Percentiles rank a stretch among this genome's conserved stretches.
Evolutionary conservation across 2,113 vertebrate genomes (phyloP).

Genomic region (Anser cygnoides): DNA sequence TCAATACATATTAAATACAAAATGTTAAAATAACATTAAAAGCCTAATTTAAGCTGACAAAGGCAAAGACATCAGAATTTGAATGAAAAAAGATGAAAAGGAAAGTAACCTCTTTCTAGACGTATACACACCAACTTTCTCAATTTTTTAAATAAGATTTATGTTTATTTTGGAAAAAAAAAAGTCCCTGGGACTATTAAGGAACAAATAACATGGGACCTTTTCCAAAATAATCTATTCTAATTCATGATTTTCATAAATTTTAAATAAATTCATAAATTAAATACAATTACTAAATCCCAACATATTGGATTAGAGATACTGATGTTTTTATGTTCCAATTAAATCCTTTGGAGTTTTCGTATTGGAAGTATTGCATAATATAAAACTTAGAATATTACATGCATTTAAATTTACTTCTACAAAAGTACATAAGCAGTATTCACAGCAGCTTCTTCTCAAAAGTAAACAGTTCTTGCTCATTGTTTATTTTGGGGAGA

Average conservation of each 20-base stretch:
- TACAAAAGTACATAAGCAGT: not conserved
- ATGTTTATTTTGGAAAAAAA: slow-evolving; percentile 20
- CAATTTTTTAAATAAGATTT: not conserved
- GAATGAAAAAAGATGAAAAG: slow-evolving; percentile 1
- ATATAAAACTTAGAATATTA: not conserved
- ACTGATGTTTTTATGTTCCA: not conserved
- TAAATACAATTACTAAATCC: not conserved
- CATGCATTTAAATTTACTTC: not conserved
- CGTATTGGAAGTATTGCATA: not conserved
- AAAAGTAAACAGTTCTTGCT: not conserved
- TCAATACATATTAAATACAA: slow-evolving; percentile 1
- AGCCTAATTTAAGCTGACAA: slow-evolving; percentile 29
- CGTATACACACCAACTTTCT: not conserved
- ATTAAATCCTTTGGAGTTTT: not conserved
- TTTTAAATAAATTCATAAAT: not conserved
- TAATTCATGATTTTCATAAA: slow-evolving; percentile 29
- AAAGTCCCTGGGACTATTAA: not conserved
- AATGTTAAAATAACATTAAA: not conserved
- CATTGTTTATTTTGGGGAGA: slow-evolving; percentile 32
- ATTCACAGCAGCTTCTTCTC: not conserved
- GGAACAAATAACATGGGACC: slow-evolving; percentile 21
- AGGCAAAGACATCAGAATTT: slow-evolving; percentile 32
- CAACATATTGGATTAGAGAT: not conserved
- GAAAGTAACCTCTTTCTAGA: slow-evolving; percentile 2
- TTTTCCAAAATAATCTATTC: slow-evolving; percentile 20